Base-by-base conservation (phyloP, 2,888 invertebrate species). In the Protula sp. region DNA sequence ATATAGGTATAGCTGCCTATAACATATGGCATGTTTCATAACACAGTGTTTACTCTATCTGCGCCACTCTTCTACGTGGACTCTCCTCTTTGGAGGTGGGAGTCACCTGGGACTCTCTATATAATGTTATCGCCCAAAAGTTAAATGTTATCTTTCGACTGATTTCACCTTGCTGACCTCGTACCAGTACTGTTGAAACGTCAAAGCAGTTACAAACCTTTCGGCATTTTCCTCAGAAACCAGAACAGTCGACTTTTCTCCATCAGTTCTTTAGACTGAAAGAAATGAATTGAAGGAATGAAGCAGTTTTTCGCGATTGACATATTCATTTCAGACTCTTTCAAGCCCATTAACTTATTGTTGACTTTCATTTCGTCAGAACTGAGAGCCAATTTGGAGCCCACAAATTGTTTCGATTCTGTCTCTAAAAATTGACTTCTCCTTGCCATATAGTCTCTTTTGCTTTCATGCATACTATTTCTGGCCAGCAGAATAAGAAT, bases 171-270 rank as follows among this genome's bases (percentile, higher is more conserved):
- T n/a, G n/a, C n/a, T n/a, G n/a, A n/a, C n/a, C n/a, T n/a, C n/a
- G n/a, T n/a, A n/a, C n/a, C n/a, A n/a, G n/a, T n/a, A n/a, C n/a
- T n/a, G n/a, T n/a, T n/a, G n/a, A n/a, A n/a, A n/a, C n/a, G n/a
- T n/a, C n/a, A n/a, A n/a, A n/a, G n/a, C n/a, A n/a, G n/a, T n/a
- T 22, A 30, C 52, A 48, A 51, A 74, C 74, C 74, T 70, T 74
- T 74, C 1, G 74, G 74, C 71, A 74, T 73, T 52, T 61, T 64
- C 54, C 63, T 56, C 19, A 74, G 66, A 27, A 73, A 60, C 57
- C 71, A 60, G 58, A 73, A 74, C 1, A 74, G 66, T 3, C 29
- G 53, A 58, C 72, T 72, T 38, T 69, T 53, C 5, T 72, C 71
- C 9, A 71, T 67, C 24, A 65, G 14, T 26, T 58, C 38, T 57